Base-by-base conservation (phyloP, 2,113 vertebrate species). In the Coptodon rendalli region DNA sequence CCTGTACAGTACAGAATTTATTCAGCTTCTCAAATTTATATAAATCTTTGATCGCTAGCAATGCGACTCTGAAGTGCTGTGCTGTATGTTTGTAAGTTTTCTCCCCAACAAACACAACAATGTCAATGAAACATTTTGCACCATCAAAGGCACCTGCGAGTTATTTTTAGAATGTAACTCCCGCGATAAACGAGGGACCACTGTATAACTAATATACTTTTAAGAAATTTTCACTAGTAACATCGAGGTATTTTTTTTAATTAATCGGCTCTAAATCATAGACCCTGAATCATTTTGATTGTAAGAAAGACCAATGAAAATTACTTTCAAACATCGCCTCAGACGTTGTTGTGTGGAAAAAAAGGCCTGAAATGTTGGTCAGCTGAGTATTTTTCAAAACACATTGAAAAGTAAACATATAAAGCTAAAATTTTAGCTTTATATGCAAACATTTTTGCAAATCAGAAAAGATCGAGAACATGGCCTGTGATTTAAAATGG, bases 211-310 rank as follows among this genome's bases (percentile, higher is more conserved):
- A 19, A 19, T 0, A 9, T 34, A 34, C 9, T 34, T 19, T 61
- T 61, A 16, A 61, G 29, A 61, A 1, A 34, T 61, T 6, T 34
- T 61, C 16, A 61, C 29, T 34, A 34, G 9, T 31, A 31, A 31
- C 14, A 61, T 17, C 1, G 0, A 61, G 57, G 31, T 61, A 29
- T 31, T 61, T 61, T 59, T 61, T 9, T 0, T 0, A 2, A 59
- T 31, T 4, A 61, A 61, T 61, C 5, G 34, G 3, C 3, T 34
- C 8, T 34, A 31, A 31, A 61, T 61, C 57, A 17, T 61, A 31
- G 8, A 31, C 29, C 29, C 29, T 6, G 29, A 31, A 6, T 31
- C 29, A 17, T 31, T 31, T 61, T 61, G 5, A 61, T 31, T 10
- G 14, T 61, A 61, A 63, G 59, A 63, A 63, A 63, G 0, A 34